Evolutionary conservation across 2,113 vertebrate genomes (phyloP).

Genomic region (Petrocephalus zakoni): DNA sequence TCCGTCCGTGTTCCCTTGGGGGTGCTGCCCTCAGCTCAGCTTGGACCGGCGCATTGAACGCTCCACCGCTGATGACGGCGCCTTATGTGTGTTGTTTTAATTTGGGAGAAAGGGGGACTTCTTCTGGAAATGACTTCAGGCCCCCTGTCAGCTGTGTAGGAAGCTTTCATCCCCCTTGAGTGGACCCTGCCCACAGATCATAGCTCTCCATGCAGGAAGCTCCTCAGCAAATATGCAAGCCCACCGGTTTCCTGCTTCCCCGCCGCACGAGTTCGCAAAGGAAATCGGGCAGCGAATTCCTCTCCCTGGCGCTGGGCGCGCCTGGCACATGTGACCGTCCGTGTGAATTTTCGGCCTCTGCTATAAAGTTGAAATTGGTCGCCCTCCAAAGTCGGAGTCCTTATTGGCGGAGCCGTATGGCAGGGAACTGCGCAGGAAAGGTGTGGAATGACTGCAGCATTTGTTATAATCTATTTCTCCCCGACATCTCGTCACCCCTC

Average conservation of each 20-base stretch:
- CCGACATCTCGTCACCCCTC: slow-evolving; percentile 22
- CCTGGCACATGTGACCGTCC: neutral
- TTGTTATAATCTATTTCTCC: slow-evolving; percentile 7
- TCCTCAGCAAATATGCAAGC: slow-evolving; percentile 39
- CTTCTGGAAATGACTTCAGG: slow-evolving; percentile 55
- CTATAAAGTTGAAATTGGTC: neutral
- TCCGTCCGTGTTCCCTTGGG: neutral
- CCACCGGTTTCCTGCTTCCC: slow-evolving; percentile 38
- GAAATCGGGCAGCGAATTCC: slow-evolving; percentile 30
- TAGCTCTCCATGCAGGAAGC: slow-evolving; percentile 46
- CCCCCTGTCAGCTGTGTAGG: slow-evolving; percentile 56
- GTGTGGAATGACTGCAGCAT: slow-evolving; percentile 7
- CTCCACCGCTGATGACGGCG: too few relatives aligned
- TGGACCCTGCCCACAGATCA: slow-evolving; percentile 32
- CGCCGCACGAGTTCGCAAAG: slow-evolving; percentile 24
- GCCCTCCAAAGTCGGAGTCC: slow-evolving; percentile 17
- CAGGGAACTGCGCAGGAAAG: slow-evolving; percentile 31
- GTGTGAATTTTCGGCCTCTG: neutral
- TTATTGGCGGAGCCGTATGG: slow-evolving; percentile 33
- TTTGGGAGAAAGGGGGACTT: slow-evolving; percentile 30
- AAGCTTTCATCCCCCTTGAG: slow-evolving; percentile 42
- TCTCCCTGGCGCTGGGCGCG: neutral
- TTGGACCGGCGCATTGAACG: neutral
- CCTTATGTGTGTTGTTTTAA: neutral
- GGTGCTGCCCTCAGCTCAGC: neutral